Conservation (phyloP, 2,888 invertebrate genomes). For the Epinotia demarniana region DNA sequence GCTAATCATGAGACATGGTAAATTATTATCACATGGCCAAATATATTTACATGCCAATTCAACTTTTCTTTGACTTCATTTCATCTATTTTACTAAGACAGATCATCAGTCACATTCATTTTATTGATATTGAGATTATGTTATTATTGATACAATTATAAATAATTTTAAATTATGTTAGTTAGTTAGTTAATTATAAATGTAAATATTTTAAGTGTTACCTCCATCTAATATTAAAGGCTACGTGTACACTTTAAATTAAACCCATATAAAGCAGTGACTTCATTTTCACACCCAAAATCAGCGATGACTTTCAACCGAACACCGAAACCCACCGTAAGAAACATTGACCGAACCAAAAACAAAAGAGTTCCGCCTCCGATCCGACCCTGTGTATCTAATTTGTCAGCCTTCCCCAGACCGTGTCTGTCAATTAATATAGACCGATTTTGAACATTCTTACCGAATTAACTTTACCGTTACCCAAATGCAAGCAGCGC, state of each 20-base stretch:
- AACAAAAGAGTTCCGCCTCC: slow-evolving; percentile 59
- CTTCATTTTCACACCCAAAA: slow-evolving; percentile 17
- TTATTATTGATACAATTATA: too few relatives aligned
- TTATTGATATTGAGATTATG: too few relatives aligned
- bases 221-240: too few relatives aligned
- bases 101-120: too few relatives aligned
- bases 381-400: slow-evolving; percentile 76
- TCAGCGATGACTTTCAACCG: slow-evolving; percentile 19
- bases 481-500: background rate
- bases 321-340: slow-evolving; percentile 17
- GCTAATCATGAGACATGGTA: too few relatives aligned
- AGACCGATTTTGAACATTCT: slow-evolving; percentile 70
- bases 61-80: too few relatives aligned
- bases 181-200: too few relatives aligned
- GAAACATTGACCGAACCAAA: slow-evolving; percentile 30
- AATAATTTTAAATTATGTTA: too few relatives aligned
- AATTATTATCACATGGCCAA: too few relatives aligned
- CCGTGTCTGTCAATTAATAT: slow-evolving; percentile 74
- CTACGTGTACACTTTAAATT: background rate
- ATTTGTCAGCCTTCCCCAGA: slow-evolving; percentile 76
- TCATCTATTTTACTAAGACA: too few relatives aligned
- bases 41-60: too few relatives aligned
- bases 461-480: slow-evolving; percentile 26
- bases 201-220: too few relatives aligned
- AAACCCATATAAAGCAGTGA: slow-evolving; percentile 3